phyloP scores from a whole-genome alignment of 2,797 vertebrate species.

The Euthynnus affinis region DNA sequence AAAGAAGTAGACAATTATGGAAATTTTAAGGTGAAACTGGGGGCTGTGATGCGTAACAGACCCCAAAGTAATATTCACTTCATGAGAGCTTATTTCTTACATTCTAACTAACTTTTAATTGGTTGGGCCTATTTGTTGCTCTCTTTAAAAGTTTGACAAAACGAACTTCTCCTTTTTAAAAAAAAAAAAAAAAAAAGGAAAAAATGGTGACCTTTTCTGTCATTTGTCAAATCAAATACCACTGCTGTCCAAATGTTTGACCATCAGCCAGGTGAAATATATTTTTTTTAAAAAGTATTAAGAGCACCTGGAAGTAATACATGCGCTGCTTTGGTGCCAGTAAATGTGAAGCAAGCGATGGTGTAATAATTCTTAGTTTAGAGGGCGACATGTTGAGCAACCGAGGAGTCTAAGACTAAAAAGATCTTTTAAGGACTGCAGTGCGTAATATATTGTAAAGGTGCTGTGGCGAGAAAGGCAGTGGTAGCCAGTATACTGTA shows the following conservation, averaged over 20 bases:
- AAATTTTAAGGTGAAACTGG: constrained; percentile 25
- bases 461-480: too few relatives aligned
- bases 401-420: too few relatives aligned
- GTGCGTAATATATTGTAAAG: background rate
- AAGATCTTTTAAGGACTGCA: too few relatives aligned
- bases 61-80: background rate
- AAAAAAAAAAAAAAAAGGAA: too few relatives aligned
- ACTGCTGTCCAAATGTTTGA: background rate
- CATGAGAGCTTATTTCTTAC: background rate
- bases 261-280: background rate
- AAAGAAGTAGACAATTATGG: constrained; percentile 21
- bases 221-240: background rate
- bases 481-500: too few relatives aligned
- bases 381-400: background rate
- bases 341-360: background rate
- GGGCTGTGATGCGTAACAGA: constrained; percentile 11
- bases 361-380: background rate
- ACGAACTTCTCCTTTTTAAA: background rate
- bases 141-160: background rate
- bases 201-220: background rate
- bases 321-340: background rate
- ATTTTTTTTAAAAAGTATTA: background rate
- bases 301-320: background rate
- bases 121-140: too few relatives aligned
- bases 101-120: background rate